Base-by-base conservation (phyloP, 2,113 vertebrate genomes). In the Muntiacus reevesi region DNA sequence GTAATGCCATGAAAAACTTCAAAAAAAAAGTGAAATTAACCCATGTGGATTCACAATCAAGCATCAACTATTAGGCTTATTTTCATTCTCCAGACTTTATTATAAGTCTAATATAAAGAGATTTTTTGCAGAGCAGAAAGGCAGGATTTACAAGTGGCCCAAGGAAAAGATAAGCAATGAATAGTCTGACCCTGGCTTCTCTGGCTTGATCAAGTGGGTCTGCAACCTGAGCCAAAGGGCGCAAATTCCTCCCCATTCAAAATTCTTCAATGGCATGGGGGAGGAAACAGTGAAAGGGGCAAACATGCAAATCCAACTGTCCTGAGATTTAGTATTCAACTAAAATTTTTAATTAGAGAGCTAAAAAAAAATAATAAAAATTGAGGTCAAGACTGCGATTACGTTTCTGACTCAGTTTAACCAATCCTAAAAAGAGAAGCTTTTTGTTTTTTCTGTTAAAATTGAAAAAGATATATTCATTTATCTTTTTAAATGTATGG, bases 161-260 rank as follows among this genome's bases (percentile, higher is more conserved):
- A 79, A 98, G 98, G 98, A 99, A 99, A 99, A 98, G 97, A 98
- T 98, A 98, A 98, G 98, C 98, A 96, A 98, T 96, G 98, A 99
- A 95, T 76, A 98, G 98, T 97, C 97, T 98, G 98, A 98, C 98
- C 98, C 97, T 84, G 89, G 95, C 97, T 98, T 98, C 97, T 98
- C 98, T 45, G 96, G 64, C 86, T 96, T 95, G 98, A 98, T 97
- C 98, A 99, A 98, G 98, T 97, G 97, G 98, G 97, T 96, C 98
- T 99, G 99, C 99, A 99, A 99, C 99, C 99, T 98, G 99, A 99
- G 98, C 98, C 97, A 97, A 98, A 97, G 97, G 98, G 97, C 89
- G 92, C 98, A 98, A 98, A 99, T 99, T 99, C 98, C 98, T 98
- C 96, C 97, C 97, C 96, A 98, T 98, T 98, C 98, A 98, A 97